Evolutionary conservation across 2,797 vertebrate genomes (phyloP).

Genomic region (Ceryle rudis): DNA sequence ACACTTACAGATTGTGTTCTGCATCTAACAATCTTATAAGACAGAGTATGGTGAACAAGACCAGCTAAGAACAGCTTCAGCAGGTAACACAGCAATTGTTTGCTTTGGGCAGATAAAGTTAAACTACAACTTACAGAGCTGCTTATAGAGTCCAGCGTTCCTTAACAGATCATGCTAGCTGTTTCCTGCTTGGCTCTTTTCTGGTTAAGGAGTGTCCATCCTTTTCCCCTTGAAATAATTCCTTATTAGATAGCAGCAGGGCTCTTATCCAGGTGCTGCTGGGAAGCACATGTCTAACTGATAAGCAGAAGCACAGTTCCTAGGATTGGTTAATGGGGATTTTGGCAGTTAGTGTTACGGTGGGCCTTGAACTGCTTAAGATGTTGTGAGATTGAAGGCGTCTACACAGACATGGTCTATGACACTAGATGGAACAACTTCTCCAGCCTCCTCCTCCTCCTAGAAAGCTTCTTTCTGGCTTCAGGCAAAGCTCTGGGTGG

Average conservation of each 20-base stretch:
- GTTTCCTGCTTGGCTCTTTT: background rate
- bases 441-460: background rate
- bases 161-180: background rate
- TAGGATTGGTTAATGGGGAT: background rate
- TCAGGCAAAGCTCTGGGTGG: background rate
- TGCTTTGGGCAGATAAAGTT: background rate
- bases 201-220: background rate
- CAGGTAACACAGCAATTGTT: background rate
- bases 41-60: background rate
- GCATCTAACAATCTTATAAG: background rate
- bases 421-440: background rate
- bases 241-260: background rate
- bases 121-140: background rate
- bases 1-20: background rate
- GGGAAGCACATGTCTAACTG: background rate
- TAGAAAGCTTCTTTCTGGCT: background rate
- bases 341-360: background rate
- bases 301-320: background rate
- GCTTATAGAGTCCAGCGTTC: background rate
- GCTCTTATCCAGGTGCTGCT: background rate
- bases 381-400: fast-evolving
- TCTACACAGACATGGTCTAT: background rate
- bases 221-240: background rate
- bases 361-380: background rate
- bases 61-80: background rate